These are phyloP conservation scores for Falco biarmicus DNA, from an alignment of 2,797 vertebrate species.

Conservation along the genomic window DNA sequence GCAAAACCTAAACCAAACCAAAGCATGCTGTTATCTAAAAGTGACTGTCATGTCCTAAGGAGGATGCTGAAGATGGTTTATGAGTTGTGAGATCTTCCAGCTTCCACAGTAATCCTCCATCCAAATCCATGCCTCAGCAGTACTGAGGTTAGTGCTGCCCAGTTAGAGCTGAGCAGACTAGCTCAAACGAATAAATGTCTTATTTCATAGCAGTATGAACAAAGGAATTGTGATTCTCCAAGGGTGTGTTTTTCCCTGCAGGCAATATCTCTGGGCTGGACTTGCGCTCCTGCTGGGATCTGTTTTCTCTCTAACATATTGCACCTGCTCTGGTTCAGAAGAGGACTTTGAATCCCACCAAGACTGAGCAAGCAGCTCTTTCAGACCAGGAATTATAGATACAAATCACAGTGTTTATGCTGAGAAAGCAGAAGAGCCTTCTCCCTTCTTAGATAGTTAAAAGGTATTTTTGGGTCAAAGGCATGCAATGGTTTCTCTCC, in stretches of 20 bases:
- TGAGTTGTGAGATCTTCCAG: slow-evolving; percentile 1
- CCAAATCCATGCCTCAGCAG: background rate
- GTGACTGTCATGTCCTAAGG: background rate
- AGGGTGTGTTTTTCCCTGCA: background rate
- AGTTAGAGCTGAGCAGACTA: background rate
- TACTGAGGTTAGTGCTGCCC: background rate
- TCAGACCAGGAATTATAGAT: background rate
- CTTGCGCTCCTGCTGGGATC: background rate
- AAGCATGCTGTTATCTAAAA: background rate
- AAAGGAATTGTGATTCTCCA: background rate
- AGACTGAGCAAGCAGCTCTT: background rate
- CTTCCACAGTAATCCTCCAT: background rate
- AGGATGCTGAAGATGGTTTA: slow-evolving; percentile 1
- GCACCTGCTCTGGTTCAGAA: background rate
- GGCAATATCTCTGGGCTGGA: background rate
- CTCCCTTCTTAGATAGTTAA: background rate
- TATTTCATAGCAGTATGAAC: background rate
- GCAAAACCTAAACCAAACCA: slow-evolving; percentile 15
- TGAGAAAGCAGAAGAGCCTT: background rate
- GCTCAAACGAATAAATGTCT: background rate
- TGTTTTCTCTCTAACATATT: background rate
- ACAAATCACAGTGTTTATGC: background rate
- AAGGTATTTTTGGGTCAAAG: background rate
- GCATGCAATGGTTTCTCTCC: background rate
- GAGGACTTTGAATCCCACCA: background rate